These are phyloP conservation scores for Apis florea DNA, from an alignment of 1,140 invertebrate genomes.

Conservation along the genomic window DNA sequence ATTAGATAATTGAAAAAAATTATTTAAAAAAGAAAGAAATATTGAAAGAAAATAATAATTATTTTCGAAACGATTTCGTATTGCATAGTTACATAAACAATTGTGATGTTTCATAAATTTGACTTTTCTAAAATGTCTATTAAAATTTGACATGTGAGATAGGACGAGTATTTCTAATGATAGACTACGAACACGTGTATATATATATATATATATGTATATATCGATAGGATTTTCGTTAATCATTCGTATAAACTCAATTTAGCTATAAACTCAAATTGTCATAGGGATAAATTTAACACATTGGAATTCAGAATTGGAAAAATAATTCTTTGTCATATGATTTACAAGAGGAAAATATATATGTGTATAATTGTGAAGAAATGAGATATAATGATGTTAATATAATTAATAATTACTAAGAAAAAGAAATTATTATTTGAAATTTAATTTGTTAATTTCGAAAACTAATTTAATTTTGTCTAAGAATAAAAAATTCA, in stretches of 20 bases:
- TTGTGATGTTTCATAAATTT: not conserved
- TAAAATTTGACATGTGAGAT: not conserved
- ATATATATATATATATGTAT: not conserved
- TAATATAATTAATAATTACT: too few relatives aligned
- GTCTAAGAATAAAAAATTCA: too few relatives aligned
- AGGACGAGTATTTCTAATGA: not conserved
- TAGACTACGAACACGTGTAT: not conserved
- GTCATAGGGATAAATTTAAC: not conserved
- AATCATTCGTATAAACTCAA: not conserved
- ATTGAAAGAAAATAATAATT: not conserved
- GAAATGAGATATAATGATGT: too few relatives aligned
- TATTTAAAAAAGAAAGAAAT: not conserved
- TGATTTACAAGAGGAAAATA: not conserved
- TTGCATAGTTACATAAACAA: too few relatives aligned
- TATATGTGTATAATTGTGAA: not conserved
- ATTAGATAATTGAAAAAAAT: not conserved
- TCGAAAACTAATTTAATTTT: too few relatives aligned
- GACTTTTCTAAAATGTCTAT: not conserved
- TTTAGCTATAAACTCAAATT: not conserved
- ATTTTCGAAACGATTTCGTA: not conserved
- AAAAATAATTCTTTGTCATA: not conserved
- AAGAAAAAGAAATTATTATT: too few relatives aligned
- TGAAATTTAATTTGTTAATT: too few relatives aligned
- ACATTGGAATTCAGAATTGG: not conserved
- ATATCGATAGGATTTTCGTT: not conserved